Conservation (phyloP, 2,888 invertebrate genomes). For the Petrolisthes manimaculis region DNA sequence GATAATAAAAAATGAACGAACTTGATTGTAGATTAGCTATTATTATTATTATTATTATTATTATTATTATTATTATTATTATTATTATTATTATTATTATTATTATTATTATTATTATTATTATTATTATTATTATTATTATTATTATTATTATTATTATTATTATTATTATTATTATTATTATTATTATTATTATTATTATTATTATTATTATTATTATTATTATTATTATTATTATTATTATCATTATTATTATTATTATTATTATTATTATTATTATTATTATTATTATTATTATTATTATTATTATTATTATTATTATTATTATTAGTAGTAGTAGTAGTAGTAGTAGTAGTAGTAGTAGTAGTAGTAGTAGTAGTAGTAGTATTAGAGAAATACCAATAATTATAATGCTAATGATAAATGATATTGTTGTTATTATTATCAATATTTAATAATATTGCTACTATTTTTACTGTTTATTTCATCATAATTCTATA, state of each 20-base stretch:
- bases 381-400: too few relatives aligned
- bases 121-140: too few relatives aligned
- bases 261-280: background rate
- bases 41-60: background rate
- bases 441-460: too few relatives aligned
- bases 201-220: background rate
- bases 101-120: background rate
- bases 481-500: too few relatives aligned
- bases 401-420: too few relatives aligned
- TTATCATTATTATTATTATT: background rate
- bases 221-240: background rate
- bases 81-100: background rate
- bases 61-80: background rate
- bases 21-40: background rate
- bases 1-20: too few relatives aligned
- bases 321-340: background rate
- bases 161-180: background rate
- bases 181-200: background rate
- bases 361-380: slow-evolving; percentile 10
- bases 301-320: background rate
- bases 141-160: slow-evolving; percentile 16
- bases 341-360: slow-evolving; percentile 18
- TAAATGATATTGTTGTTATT: too few relatives aligned
- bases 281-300: background rate
- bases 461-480: too few relatives aligned